Evolutionary conservation across 2,113 vertebrate genomes (phyloP), one percentile per base, ranked within the genome.

Genomic region (Platysteira castanea): DNA sequence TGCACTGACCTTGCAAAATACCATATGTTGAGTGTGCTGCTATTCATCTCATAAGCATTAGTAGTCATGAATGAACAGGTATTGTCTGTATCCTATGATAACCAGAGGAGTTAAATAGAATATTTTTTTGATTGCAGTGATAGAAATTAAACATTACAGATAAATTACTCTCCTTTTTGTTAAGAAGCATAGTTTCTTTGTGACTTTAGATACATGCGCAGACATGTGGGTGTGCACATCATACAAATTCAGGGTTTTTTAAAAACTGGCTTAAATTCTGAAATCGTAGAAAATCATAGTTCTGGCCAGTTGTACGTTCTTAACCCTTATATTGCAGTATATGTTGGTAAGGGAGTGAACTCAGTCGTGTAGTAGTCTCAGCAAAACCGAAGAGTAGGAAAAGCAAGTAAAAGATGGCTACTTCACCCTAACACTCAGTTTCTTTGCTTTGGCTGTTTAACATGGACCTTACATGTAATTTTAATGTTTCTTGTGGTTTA

Each of bases 21-120:
- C 46, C 80, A 39, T 86, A 90, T 91, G 84, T 95, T 97, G 84
- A 84, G 65, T 80, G 44, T 94, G 87, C 74, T 88, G 80, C 74
- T 65, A n/a, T 89, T 90, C 56, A 67, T 85, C 70, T 64, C 74
- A 59, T 26, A 76, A 87, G 90, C 78, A 87, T 78, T 74, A 85
- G 75, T 67, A 86, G 71, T 81, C 69, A 74, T 93, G 42, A 89
- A 89, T 89, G 54, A 79, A 52, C 79, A 91, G 73, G 44, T 93
- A 65, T 95, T 93, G 35, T 65, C 50, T 93, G 87, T 92, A 60
- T 86, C 47, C n/a, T 69, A 4, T 57, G 60, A 44, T 91, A 95
- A 69, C 52, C 85, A 65, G 52, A 86, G 49, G 56, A 52, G 56
- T 94, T 96, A 92, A 84, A 63, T 68, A 60, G 85, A 94, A 47